Evolutionary conservation across 2,797 vertebrate genomes (phyloP), one percentile per base, ranked within the genome.

Genomic region (Centropyge bicolor): DNA sequence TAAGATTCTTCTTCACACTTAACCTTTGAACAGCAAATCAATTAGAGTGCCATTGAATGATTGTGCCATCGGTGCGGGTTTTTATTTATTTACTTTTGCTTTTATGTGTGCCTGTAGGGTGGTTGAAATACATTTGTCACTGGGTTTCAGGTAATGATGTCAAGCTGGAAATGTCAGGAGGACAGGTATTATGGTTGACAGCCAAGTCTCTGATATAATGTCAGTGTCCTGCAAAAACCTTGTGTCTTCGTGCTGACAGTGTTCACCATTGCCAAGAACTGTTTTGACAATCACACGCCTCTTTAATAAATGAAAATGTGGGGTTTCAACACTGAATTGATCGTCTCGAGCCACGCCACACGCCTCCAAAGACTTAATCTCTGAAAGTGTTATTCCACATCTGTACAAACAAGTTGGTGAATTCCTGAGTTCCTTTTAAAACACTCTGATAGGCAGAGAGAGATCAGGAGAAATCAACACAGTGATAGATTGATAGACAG

Each of bases 61-160:
- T n/a, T n/a, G n/a, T 70, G n/a, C 7, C 6, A 27, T 6, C 20
- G 3, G 17, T 22, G 49, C 67, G 54, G 17, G 22, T 57, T 40
- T 59, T 10, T 38, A 4, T 72, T 76, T 64, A 40, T 75, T 74
- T 59, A 20, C 19, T n/a, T 52, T 24, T 51, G 52, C 60, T 40
- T 65, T 45, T 60, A 19, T 68, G 56, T 38, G 9, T 68, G 71
- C 70, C 78, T 62, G 43, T 38, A 48, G 76, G 80, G 48, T 67
- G 57, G 43, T 12, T 77, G 56, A 83, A 84, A 77, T 13, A 51
- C 74, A n/a, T 40, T 57, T 83, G 88, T 87, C 86, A 70, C 69
- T 68, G 61, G 43, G 87, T 93, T 90, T 92, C 89, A 91, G 86
- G 77, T 89, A 62, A 87, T 93, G 88, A 92, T 89, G 89, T 93